Base-by-base conservation (phyloP, 2,113 vertebrate species). In the Callaeas wilsoni region DNA sequence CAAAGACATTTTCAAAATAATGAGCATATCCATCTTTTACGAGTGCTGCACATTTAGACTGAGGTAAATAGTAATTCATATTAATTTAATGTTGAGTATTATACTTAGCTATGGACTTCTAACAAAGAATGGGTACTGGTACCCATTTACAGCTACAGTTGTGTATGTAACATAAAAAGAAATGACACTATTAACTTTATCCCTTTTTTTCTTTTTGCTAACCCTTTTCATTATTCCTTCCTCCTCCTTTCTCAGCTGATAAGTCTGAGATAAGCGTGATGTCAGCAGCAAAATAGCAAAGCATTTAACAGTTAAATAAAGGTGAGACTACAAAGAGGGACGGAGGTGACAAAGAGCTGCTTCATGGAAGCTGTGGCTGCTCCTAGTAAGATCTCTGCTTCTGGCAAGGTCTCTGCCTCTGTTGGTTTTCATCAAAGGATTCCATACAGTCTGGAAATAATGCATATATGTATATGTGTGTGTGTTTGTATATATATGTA, bases 401-500 rank as follows among this genome's bases (percentile, higher is more conserved):
- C 59, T 80, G 25, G 12, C 37, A 33, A 80, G 8, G n/a, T 74
- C 25, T 90, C 65, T 47, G 16, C 16, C 44, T 55, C 41, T 52
- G 20, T 22, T 62, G 42, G 17, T 49, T 82, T 90, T 32, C 16
- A 25, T 56, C 39, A 76, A 73, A 94, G 18, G 8, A 27, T 39
- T 60, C 18, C 18, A 49, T 46, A 42, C 12, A 60, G 12, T 56
- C 49, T 84, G n/a, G 9, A 55, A 83, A 89, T 49, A 62, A 69
- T n/a, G 44, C 2, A 37, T 23, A 49, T 22, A 1, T 33, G 5
- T 21, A 3, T n/a, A 5, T 42, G 3, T 37, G 1, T 75, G 2
- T 37, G 1, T 39, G 12, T 41, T 6, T 53, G 4, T 20, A 12
- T 44, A 2, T 39, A 4, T 26, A 4, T 33, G 2, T 46, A 0